Evolutionary conservation across 2,797 vertebrate species (phyloP).

Genomic region (Meriones psammophilus): DNA sequence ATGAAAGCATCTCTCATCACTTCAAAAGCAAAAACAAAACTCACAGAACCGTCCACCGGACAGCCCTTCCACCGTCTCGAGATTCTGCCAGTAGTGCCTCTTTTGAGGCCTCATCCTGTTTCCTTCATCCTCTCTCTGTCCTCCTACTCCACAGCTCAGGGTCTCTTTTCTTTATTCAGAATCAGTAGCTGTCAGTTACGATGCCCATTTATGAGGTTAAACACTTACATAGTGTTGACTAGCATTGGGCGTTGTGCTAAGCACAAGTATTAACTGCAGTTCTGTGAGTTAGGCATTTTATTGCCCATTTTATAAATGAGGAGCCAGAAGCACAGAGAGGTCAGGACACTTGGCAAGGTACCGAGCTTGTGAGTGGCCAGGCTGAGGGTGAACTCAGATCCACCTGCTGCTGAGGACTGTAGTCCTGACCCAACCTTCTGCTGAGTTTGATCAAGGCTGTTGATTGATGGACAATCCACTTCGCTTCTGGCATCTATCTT

Average conservation of each 20-base stretch:
- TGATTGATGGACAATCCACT: neutral
- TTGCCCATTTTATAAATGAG: neutral
- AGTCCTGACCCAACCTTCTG: neutral
- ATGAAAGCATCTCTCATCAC: conserved; percentile 7
- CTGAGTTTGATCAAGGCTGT: neutral
- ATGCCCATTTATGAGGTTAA: conserved; percentile 15
- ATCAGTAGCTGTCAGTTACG: neutral
- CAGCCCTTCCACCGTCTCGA: neutral
- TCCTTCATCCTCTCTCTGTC: neutral
- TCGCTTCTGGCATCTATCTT: neutral
- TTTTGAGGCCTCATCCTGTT: neutral
- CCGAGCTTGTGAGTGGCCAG: neutral
- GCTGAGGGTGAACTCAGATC: neutral
- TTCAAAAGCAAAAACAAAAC: neutral
- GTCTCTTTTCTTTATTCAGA: conserved; percentile 20
- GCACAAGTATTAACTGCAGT: neutral
- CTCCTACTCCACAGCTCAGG: neutral
- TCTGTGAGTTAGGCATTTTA: neutral
- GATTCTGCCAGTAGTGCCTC: neutral
- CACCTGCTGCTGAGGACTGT: neutral
- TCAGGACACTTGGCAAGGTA: neutral
- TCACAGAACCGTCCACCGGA: neutral
- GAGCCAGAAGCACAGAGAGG: neutral
- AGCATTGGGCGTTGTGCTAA: neutral
- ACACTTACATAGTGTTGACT: neutral